Conservation (phyloP, 2,113 vertebrate species). For the Raja brachyura region DNA sequence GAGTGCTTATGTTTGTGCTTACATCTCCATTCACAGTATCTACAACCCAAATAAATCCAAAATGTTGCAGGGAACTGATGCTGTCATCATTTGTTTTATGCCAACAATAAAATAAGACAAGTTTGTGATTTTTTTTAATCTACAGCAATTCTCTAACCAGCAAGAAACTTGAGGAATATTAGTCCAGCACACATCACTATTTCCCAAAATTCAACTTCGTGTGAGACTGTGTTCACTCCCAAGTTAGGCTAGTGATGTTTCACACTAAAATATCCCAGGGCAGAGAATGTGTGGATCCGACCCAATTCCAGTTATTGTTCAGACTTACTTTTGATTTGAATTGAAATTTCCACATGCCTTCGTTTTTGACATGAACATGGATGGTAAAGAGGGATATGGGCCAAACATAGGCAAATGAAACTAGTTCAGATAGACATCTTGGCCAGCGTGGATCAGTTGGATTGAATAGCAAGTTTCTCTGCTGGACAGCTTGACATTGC, state of each 20-base stretch:
- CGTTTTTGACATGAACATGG: too few species aligned
- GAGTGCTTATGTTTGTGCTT: not conserved
- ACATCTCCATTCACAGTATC: not conserved
- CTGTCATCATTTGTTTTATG: not conserved
- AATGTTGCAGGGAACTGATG: not conserved
- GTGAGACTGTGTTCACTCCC: not conserved
- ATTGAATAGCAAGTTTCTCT: too few species aligned
- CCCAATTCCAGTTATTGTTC: not conserved
- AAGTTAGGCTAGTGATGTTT: not conserved
- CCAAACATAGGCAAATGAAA: too few species aligned
- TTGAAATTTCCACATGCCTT: too few species aligned
- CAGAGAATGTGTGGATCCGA: not conserved
- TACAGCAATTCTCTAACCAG: not conserved
- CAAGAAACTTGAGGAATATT: not conserved
- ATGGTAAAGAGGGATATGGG: too few species aligned
- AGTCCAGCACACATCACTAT: not conserved
- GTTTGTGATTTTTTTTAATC: not conserved
- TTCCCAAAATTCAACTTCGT: not conserved
- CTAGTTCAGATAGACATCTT: too few species aligned
- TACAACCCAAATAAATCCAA: not conserved
- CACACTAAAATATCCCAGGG: not conserved
- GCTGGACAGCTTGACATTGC: too few species aligned
- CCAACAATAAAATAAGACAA: not conserved
- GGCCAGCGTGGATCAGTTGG: too few species aligned
- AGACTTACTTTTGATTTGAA: too few species aligned